Percentiles rank a stretch among this genome's conserved stretches.
phyloP scores from a whole-genome alignment of 2,888 invertebrate species.

The Acleris holmiana region DNA sequence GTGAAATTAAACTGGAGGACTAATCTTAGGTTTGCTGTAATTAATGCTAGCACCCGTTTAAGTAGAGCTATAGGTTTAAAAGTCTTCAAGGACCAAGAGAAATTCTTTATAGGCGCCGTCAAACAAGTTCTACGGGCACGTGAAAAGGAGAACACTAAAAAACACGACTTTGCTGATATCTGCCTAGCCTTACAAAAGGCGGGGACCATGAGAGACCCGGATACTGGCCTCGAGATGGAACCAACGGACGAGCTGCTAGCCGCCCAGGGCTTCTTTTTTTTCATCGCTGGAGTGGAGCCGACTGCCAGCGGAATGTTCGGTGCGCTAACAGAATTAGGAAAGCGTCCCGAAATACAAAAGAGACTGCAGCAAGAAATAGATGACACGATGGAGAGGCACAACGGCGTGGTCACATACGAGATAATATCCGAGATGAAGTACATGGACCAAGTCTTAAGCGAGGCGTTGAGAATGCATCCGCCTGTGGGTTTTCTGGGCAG shows the following conservation, averaged over 20 bases:
- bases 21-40: slow-evolving; percentile 51
- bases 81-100: slow-evolving; percentile 55
- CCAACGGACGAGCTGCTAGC: slow-evolving; percentile 64
- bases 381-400: slow-evolving; percentile 45
- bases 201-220: slow-evolving; percentile 54
- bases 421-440: slow-evolving; percentile 56
- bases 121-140: slow-evolving; percentile 58
- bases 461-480: slow-evolving; percentile 60
- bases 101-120: slow-evolving; percentile 62
- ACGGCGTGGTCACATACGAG: slow-evolving; percentile 56
- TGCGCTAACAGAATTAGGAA: slow-evolving; percentile 59
- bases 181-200: slow-evolving; percentile 60
- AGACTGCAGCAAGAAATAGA: slow-evolving; percentile 65
- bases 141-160: slow-evolving; percentile 52
- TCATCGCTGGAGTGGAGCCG: slow-evolving; percentile 69
- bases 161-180: slow-evolving; percentile 64
- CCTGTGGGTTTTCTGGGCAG: slow-evolving; percentile 57
- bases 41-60: slow-evolving; percentile 42
- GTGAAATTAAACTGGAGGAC: slow-evolving; percentile 42
- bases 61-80: slow-evolving; percentile 50
- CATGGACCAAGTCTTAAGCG: slow-evolving; percentile 58
- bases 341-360: slow-evolving; percentile 56
- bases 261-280: slow-evolving; percentile 69
- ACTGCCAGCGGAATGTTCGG: slow-evolving; percentile 59
- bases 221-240: slow-evolving; percentile 55